Percentiles rank a stretch among this genome's conserved stretches.
Conservation (phyloP, 2,113 vertebrate genomes). For the Dryoscopus gambensis region DNA sequence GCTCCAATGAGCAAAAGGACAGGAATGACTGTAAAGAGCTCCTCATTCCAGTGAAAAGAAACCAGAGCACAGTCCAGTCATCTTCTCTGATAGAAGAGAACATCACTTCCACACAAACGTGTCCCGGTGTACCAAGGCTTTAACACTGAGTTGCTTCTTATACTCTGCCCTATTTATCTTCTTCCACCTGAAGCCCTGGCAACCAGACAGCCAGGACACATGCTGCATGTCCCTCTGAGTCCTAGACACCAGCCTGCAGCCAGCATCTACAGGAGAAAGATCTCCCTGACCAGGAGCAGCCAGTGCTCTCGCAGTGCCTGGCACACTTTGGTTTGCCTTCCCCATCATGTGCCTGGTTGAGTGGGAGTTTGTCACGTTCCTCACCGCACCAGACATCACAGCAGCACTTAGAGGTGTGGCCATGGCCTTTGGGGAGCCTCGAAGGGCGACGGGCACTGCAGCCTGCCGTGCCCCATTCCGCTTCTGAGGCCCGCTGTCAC, state of each 20-base stretch:
- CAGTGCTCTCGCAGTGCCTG: not conserved
- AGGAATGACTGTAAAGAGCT: not conserved
- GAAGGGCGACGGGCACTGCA: too few species aligned
- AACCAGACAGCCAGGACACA: not conserved
- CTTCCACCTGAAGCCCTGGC: not conserved
- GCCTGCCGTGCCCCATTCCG: not conserved
- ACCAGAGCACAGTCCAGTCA: not conserved
- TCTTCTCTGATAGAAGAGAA: not conserved
- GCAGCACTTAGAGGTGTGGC: not conserved
- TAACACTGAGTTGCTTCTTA: accelerated
- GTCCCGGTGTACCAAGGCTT: not conserved
- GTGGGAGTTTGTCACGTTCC: accelerated
- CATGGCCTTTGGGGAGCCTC: not conserved
- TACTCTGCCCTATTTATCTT: not conserved
- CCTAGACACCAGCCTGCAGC: not conserved
- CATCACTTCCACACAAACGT: accelerated
- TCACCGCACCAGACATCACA: not conserved
- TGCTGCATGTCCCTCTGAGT: not conserved
- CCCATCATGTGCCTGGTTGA: accelerated
- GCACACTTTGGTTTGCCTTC: accelerated
- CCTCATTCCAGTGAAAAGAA: not conserved
- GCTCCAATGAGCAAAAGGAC: accelerated
- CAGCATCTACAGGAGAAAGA: not conserved
- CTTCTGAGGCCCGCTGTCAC: not conserved
- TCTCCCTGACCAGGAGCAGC: not conserved